Conservation (phyloP, 2,113 vertebrate species). For the Craseonycteris thonglongyai region DNA sequence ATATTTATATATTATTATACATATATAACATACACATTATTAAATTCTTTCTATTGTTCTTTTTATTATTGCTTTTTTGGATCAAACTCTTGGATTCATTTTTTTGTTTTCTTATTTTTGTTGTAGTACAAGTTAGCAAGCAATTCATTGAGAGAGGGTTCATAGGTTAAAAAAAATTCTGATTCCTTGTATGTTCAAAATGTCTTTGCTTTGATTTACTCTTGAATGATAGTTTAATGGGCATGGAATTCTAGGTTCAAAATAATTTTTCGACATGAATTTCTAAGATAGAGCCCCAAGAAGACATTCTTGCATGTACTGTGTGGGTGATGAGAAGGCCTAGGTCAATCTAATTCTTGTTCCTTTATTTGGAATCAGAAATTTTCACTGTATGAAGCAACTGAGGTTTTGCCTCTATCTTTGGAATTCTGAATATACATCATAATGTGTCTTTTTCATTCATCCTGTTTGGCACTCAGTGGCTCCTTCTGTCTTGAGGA, state of each 20-base stretch:
- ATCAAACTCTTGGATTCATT: neutral
- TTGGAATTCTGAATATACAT: neutral
- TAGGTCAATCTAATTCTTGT: neutral
- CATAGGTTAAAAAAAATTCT: neutral
- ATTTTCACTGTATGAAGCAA: neutral
- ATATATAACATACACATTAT: neutral
- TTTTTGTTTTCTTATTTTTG: neutral
- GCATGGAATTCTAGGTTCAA: neutral
- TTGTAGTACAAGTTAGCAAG: neutral
- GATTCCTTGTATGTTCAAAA: neutral
- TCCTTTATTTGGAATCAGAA: neutral
- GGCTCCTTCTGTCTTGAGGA: neutral
- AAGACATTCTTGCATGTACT: neutral
- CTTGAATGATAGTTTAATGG: neutral
- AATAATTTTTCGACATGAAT: neutral
- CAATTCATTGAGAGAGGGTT: neutral
- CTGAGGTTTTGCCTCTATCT: neutral
- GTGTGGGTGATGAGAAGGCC: too few relatives aligned
- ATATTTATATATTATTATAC: neutral
- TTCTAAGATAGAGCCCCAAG: neutral
- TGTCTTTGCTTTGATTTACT: neutral
- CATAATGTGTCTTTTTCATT: neutral
- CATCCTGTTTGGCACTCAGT: neutral
- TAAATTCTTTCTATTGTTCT: neutral
- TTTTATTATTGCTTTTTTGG: neutral